Base-by-base conservation (phyloP, 1,140 invertebrate genomes). In the Plectus sambesii region DNA sequence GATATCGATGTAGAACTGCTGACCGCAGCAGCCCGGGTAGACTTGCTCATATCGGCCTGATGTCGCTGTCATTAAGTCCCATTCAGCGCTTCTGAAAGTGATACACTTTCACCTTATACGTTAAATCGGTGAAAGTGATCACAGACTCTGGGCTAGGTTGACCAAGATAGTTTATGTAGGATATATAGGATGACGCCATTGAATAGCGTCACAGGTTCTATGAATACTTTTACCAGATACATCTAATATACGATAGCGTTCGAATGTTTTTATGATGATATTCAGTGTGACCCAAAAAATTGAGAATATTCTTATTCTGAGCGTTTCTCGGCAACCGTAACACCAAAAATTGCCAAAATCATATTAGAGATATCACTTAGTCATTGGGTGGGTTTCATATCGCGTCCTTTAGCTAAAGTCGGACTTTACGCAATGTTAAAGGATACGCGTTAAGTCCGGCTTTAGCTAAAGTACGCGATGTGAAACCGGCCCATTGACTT, bases 1-100 rank as follows among this genome's bases (percentile, higher is more conserved):
- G 63, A 94, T 93, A 70, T 94, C 88, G 47, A 89, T 81, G 69
- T 85, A 89, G 25, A 33, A 33, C 12, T 12, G 17, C 17, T 33
- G 30, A 17, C 30, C 30, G 17, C 30, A 33, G 17, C 30, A 33
- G 30, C 30, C 30, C 30, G 30, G 30, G 17, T 33, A 33, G 30
- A 33, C 30, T 17, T 17, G 12, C 17, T 33, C 30, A 17, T 17
- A 17, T 17, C 30, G 12, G 12, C 12, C 17, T 12, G 12, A 12
- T 12, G 30, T 33, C 17, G 17, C 12, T 12, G 12, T 33, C 30
- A 33, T 33, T 62, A 96, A 87, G 72, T 96, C 90, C 92, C 92
- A 96, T 74, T 96, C 90, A 12, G 94, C 88, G 19, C 85, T 92
- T 12, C 30, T 33, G 30, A 33, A 33, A 33, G 12, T 17, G 30